Conservation (phyloP, 1,140 invertebrate species). For the Stratiolaelaps scimitus region DNA sequence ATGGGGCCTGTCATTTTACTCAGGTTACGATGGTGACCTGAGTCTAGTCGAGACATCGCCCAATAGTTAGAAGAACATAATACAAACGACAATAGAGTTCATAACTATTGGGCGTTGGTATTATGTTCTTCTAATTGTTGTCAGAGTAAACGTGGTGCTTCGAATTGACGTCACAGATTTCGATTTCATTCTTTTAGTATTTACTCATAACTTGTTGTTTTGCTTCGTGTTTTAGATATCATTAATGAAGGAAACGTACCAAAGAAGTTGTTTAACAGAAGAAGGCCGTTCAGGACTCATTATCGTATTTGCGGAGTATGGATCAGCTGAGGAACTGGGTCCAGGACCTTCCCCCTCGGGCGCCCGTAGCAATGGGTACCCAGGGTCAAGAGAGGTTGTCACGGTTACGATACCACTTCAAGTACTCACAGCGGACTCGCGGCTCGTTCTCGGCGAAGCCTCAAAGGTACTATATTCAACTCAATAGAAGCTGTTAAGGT, state of each 20-base stretch:
- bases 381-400: conserved; percentile 47
- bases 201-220: not conserved
- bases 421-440: conserved; percentile 79
- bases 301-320: conserved; percentile 67
- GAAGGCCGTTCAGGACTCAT: conserved; percentile 64
- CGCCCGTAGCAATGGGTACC: conserved; percentile 33
- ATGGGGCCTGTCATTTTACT: too few species aligned
- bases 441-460: conserved; percentile 64
- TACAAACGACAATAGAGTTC: not conserved
- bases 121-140: conserved; percentile 2
- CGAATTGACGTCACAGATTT: too few species aligned
- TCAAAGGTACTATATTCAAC: conserved; percentile 72
- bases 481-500: too few species aligned
- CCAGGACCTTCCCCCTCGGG: conserved; percentile 46
- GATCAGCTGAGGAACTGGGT: conserved; percentile 36
- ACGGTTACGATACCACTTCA: conserved; percentile 87
- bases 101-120: too few species aligned
- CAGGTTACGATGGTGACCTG: too few species aligned
- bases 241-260: conserved; percentile 67
- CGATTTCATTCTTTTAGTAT: too few species aligned
- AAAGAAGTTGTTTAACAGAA: conserved; percentile 60
- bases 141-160: not conserved
- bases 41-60: too few species aligned
- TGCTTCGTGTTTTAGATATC: conserved; percentile 46
- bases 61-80: too few species aligned